Evolutionary conservation across 2,113 vertebrate genomes (phyloP).

Genomic region (Paramormyrops kingsleyae): DNA sequence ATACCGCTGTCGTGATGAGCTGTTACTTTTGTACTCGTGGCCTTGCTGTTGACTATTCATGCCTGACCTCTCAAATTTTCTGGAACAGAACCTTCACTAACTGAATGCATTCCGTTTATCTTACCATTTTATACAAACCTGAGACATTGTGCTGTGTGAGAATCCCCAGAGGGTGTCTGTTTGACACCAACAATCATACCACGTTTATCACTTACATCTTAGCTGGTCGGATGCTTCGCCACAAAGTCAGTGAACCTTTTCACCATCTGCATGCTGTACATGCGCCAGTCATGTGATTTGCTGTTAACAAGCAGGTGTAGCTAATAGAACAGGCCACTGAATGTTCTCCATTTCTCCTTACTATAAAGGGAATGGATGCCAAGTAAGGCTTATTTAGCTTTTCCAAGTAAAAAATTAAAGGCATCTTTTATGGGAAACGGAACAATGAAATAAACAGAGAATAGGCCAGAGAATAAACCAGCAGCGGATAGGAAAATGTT

Average conservation of each 20-base stretch:
- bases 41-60: background rate
- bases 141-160: background rate
- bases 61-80: background rate
- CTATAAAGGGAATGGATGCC: background rate
- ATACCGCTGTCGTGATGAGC: background rate
- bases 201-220: background rate
- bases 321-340: background rate
- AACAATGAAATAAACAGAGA: background rate
- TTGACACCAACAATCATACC: background rate
- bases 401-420: background rate
- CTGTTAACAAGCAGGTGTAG: background rate
- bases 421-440: background rate
- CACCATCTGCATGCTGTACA: background rate
- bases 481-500: background rate
- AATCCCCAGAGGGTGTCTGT: background rate
- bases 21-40: background rate
- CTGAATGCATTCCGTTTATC: background rate
- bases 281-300: background rate
- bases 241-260: background rate
- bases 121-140: background rate
- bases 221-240: background rate
- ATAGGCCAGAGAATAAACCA: background rate
- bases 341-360: background rate
- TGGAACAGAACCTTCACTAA: background rate
- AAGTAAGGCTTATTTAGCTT: background rate